These are phyloP conservation scores for Epistrophe eligans DNA, from an alignment of 2,888 invertebrate genomes.

Conservation along the genomic window DNA sequence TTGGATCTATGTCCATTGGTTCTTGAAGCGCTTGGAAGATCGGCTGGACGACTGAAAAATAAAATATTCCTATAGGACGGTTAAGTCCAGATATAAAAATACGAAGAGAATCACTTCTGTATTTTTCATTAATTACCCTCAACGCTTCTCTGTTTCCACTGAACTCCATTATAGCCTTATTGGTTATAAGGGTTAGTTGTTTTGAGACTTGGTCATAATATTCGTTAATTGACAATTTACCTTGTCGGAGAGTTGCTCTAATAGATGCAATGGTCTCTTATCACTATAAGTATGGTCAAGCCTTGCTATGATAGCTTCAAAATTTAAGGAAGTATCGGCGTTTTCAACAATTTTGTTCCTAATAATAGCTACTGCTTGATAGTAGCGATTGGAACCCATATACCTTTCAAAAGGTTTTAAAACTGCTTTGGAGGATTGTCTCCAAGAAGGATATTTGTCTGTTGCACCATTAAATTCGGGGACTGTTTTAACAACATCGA, in stretches of 20 bases:
- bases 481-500: no score
- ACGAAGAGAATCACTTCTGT: background rate
- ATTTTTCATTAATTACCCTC: background rate
- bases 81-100: slow-evolving; percentile 3
- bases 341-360: background rate
- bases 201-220: background rate
- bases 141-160: background rate
- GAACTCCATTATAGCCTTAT: background rate
- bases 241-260: no score
- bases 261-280: no score
- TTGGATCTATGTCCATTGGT: no score
- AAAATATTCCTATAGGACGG: background rate
- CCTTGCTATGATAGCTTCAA: background rate
- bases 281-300: background rate
- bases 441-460: slow-evolving; percentile 2
- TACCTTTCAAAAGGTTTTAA: background rate
- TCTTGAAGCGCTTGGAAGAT: background rate
- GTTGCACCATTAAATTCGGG: no score
- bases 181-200: background rate
- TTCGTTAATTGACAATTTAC: background rate
- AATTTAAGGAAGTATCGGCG: background rate
- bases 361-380: slow-evolving; percentile 10
- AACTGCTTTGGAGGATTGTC: background rate
- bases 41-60: background rate
- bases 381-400: background rate